These are phyloP conservation scores for Nebria brevicollis DNA, from an alignment of 2,888 invertebrate species.

Conservation along the genomic window DNA sequence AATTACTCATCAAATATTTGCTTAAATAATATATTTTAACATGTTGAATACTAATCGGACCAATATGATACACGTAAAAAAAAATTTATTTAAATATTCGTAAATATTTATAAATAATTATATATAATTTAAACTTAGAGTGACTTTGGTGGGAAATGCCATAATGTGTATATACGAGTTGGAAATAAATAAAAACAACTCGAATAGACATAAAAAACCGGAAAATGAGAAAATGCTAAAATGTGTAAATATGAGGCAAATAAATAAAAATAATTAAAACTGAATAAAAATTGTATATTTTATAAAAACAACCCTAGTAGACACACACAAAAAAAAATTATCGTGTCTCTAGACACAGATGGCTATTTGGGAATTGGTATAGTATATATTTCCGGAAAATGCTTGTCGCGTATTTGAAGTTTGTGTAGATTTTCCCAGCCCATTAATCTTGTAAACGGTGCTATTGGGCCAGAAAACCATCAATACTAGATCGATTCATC, in stretches of 20 bases:
- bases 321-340: not conserved
- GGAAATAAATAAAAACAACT: too few species aligned
- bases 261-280: too few species aligned
- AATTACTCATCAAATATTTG: not conserved
- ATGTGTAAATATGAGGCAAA: too few species aligned
- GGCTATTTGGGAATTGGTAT: not conserved
- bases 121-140: too few species aligned
- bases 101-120: too few species aligned
- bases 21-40: not conserved
- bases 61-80: not conserved
- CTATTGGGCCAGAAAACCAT: conserved; percentile 6
- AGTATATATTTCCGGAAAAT: not conserved
- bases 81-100: too few species aligned
- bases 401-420: not conserved
- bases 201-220: too few species aligned
- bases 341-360: not conserved
- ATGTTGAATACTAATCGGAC: not conserved
- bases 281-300: not conserved
- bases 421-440: not conserved
- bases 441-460: not conserved
- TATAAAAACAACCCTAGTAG: not conserved
- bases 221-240: too few species aligned
- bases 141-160: too few species aligned
- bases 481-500: conserved; percentile 3
- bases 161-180: too few species aligned